Base-by-base conservation (phyloP, 2,797 vertebrate genomes). In the Enteromius viviparus region DNA sequence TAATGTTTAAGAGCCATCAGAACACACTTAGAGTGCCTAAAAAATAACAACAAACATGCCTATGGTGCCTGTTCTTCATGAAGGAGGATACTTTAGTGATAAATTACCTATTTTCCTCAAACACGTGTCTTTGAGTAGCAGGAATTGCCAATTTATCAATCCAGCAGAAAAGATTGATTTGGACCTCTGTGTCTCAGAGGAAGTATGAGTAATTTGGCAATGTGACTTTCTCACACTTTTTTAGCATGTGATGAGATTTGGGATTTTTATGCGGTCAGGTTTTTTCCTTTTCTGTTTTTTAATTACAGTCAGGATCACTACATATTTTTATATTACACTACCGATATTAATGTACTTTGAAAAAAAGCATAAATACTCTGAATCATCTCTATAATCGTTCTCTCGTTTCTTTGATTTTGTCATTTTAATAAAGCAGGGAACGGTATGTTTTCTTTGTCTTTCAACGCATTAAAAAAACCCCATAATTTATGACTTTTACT, bases 1-100 rank as follows among this genome's bases (percentile, higher is more conserved):
- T 62, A 64, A 12, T 40, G 40, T 64, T 81, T 37, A n/a, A 74
- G 12, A 49, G 49, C 21, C 70, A 81, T 72, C 69, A 51, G 40
- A 72, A 45, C 40, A 72, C 79, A 42, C 68, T 81, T 4, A 49
- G 40, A 23, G 55, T 37, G 26, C 14, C 62, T 72, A 62, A 62
- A 81, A 47, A 49, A 62, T 64, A 60, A 60, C 45, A 81, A 74
- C 26, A 81, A 72, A 62, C 79, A 60, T 34, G 12, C 40, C 42
- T 26, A 23, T 11, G 11, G 6, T 69, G 47, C 10, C 29, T 80
- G 49, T 70, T 80, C 23, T 29, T 58, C n/a, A 58, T 70, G n/a
- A 80, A 29, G 34, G 23, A 42, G 49, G 19, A 23, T 49, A 60
- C 53, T 60, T 80, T 80, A 11, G 26, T 64, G 47, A 62, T 26